Evolutionary conservation across 2,888 invertebrate genomes (phyloP), one percentile per base, ranked within the genome.

Genomic region (Clitarchus hookeri): DNA sequence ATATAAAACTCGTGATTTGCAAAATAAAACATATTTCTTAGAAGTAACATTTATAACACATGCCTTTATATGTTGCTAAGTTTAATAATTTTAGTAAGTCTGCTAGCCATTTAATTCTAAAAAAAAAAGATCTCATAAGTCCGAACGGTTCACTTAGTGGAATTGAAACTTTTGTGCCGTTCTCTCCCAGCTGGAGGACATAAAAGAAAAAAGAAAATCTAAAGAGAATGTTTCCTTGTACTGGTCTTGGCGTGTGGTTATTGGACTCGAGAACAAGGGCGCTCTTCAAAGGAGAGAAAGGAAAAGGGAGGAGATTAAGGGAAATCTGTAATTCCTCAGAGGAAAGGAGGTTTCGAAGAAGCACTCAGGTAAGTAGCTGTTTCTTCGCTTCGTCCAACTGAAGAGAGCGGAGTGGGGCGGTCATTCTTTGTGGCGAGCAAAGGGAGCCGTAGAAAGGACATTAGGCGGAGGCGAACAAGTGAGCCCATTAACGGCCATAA

Each of bases 291-390:
- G 16, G 65, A n/a, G 23, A 65, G 65, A 16, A 65, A 65, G 65
- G 65, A 65, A 23, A 23, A 19, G 16, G 65, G 19, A 65, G 65
- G 65, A n/a, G n/a, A 65, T 6, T 65, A 12, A 65, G 6, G 65
- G 23, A 65, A 65, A 65, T 65, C 65, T 65, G 65, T 65, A 65
- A 65, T 65, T 65, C 65, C 23, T 65, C 4, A 65, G 23, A 65
- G 65, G 19, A 65, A 65, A 23, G n/a, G n/a, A n/a, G 65, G 65
- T 23, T 19, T 23, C 23, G 65, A 23, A 65, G 23, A 23, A 16
- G 65, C 65, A 65, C 65, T 65, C 65, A 65, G 65, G 65, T 65
- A 65, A 65, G 16, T 65, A 65, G 65, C 65, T 65, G 65, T 65
- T 65, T 65, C 65, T 65, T 65, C 65, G 65, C 65, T 65, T 19